A percentile compares a stretch with the other conserved stretches of the same genome.
Conservation (phyloP, 2,113 vertebrate species). For the Porphyrio hochstetteri region DNA sequence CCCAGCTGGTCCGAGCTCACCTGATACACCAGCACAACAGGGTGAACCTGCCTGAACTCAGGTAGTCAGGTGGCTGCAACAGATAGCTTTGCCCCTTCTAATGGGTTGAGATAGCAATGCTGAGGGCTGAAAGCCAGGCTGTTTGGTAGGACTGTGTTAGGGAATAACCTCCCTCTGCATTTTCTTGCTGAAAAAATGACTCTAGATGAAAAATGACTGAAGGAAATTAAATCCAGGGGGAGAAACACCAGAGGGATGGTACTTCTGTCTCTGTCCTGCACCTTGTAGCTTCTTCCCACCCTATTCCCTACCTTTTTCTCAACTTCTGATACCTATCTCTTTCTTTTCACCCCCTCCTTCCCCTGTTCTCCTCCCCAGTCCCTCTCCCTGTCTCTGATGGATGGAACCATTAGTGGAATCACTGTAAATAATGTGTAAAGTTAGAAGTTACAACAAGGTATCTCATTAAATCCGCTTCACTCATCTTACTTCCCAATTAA, state of each 20-base stretch:
- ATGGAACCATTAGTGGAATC: constrained; percentile 83
- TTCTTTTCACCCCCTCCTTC: background rate
- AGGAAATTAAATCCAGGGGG: background rate
- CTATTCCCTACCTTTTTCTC: background rate
- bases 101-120: background rate
- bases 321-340: background rate
- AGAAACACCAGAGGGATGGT: background rate
- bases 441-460: constrained; percentile 84
- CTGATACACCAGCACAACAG: background rate
- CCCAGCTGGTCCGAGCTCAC: background rate
- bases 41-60: background rate
- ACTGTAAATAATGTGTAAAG: constrained; percentile 84
- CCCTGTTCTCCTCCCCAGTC: background rate
- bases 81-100: background rate
- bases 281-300: background rate
- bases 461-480: constrained; percentile 83
- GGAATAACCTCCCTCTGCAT: background rate
- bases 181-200: background rate
- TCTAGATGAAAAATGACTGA: background rate
- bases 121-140: background rate
- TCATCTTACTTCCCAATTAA: constrained; percentile 84
- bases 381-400: constrained; percentile 73
- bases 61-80: background rate
- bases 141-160: background rate
- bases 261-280: background rate